These are phyloP conservation scores for Colletes latitarsis DNA, from an alignment of 1,140 invertebrate genomes.

Conservation along the genomic window DNA sequence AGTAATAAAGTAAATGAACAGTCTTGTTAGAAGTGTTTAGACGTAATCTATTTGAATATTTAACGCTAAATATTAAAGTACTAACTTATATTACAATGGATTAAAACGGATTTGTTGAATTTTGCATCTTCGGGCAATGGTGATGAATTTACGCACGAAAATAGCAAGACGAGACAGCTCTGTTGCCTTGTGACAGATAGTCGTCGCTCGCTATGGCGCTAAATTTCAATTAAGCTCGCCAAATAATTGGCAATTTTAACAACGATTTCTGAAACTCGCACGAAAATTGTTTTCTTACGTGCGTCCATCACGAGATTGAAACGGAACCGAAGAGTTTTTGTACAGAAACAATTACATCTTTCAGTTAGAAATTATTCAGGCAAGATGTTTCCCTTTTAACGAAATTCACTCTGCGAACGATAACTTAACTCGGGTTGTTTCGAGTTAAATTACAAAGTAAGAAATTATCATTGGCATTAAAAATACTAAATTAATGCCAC, in stretches of 20 bases:
- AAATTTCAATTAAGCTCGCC: not conserved
- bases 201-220: not conserved
- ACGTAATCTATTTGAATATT: not conserved
- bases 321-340: constrained; percentile 37
- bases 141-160: not conserved
- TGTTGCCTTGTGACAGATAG: not conserved
- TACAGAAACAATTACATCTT: constrained; percentile 19
- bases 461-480: no score
- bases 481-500: no score
- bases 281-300: constrained; percentile 40
- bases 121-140: constrained; percentile 1
- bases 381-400: not conserved
- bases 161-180: not conserved
- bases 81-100: no score
- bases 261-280: not conserved
- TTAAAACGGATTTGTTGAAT: constrained; percentile 25
- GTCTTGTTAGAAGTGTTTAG: not conserved
- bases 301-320: constrained; percentile 32
- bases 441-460: no score
- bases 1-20: no score
- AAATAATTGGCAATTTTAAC: not conserved
- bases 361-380: not conserved
- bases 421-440: no score
- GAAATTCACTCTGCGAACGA: not conserved
- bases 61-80: no score